phyloP scores from a whole-genome alignment of 2,113 vertebrate species.

The Helogale parvula region DNA sequence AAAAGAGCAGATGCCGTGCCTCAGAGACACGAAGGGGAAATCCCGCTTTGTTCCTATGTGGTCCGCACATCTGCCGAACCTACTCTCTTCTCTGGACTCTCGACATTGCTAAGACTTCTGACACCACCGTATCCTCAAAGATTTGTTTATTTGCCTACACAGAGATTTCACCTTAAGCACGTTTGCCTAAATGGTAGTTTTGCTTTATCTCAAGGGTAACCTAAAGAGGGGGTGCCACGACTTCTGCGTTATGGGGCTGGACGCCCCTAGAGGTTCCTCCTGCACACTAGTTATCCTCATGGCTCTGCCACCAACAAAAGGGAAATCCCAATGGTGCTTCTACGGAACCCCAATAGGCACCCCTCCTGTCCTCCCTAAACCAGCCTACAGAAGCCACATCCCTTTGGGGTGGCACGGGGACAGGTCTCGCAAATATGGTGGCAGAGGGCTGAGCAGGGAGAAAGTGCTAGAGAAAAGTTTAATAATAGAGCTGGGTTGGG shows the following conservation, averaged over 20 bases:
- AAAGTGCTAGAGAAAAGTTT: conserved; percentile 63
- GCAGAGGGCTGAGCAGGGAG: conserved; percentile 55
- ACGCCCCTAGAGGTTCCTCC: background rate
- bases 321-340: background rate
- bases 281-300: background rate
- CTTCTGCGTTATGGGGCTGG: background rate
- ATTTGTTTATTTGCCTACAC: background rate
- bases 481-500: conserved; percentile 73
- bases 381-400: background rate
- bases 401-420: conserved; percentile 26
- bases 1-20: fast-evolving
- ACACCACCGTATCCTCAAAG: too few species aligned
- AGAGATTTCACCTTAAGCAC: background rate
- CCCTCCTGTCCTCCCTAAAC: fast-evolving
- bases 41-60: background rate
- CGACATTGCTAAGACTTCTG: background rate
- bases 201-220: background rate
- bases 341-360: background rate
- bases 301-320: background rate
- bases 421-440: background rate
- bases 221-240: background rate
- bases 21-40: fast-evolving
- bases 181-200: background rate
- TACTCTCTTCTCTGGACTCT: background rate
- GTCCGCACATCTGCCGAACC: background rate